phyloP scores from a whole-genome alignment of 1,140 invertebrate species.

The Adelges cooleyi region DNA sequence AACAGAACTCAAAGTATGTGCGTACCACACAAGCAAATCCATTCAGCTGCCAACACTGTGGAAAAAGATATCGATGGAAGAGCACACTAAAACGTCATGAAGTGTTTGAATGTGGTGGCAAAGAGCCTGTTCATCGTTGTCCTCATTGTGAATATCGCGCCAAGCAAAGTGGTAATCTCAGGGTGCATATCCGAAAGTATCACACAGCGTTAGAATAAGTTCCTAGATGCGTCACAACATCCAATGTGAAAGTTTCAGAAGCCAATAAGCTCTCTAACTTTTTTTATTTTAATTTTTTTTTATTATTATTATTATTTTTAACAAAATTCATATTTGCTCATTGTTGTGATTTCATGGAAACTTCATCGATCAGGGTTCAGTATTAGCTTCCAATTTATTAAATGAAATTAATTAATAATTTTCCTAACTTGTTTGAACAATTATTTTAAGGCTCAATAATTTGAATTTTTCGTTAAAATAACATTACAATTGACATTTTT shows the following conservation, averaged over 20 bases:
- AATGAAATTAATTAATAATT: constrained; percentile 14
- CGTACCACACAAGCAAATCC: constrained; percentile 30
- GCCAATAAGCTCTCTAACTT: constrained; percentile 22
- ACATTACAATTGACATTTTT: not conserved
- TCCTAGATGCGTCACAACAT: constrained; percentile 25
- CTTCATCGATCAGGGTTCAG: constrained; percentile 26
- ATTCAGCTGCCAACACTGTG: constrained; percentile 58
- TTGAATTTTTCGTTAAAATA: not conserved
- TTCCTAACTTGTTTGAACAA: constrained; percentile 27
- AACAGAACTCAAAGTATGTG: constrained; percentile 32
- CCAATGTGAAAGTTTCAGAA: constrained; percentile 8
- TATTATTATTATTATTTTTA: constrained; percentile 1
- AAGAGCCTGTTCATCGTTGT: constrained; percentile 67
- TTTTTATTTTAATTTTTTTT: constrained; percentile 20
- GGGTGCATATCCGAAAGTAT: constrained; percentile 68
- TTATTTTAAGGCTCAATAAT: constrained; percentile 25
- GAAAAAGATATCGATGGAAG: constrained; percentile 69
- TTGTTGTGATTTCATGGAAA: constrained; percentile 29
- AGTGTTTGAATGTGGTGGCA: constrained; percentile 75
- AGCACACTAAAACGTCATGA: constrained; percentile 68
- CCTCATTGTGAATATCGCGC: constrained; percentile 67
- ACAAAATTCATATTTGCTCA: constrained; percentile 25
- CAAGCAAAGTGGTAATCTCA: constrained; percentile 64
- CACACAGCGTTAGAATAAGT: constrained; percentile 40
- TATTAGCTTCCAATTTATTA: constrained; percentile 24